Evolutionary conservation across 2,113 vertebrate genomes (phyloP).

Genomic region (Neodon shergylaensis): DNA sequence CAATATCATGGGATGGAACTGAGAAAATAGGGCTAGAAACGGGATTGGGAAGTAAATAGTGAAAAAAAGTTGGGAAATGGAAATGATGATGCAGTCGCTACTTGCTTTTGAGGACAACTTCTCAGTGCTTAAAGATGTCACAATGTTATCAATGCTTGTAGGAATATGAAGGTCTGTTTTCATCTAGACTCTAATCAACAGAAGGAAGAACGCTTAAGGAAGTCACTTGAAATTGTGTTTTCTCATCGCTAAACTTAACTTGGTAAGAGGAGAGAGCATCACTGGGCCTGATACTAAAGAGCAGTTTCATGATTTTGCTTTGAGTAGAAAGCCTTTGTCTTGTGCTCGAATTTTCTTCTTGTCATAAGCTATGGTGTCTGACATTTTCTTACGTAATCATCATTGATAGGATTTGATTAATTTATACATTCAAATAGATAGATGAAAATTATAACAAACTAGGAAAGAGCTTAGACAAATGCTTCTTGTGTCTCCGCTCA

Average conservation of each 20-base stretch:
- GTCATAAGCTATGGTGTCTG: neutral
- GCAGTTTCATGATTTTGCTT: neutral
- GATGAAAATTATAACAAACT: constrained; percentile 13
- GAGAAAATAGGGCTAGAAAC: accelerated
- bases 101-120: neutral
- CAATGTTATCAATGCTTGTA: neutral
- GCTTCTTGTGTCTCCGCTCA: constrained; percentile 21
- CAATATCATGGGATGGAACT: neutral
- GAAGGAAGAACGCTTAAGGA: neutral
- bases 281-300: neutral
- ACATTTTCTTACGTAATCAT: neutral
- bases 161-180: neutral
- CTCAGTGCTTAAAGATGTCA: accelerated
- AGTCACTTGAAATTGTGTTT: neutral
- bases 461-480: constrained; percentile 55
- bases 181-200: accelerated
- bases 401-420: neutral
- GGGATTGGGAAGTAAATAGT: accelerated
- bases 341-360: neutral
- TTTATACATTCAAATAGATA: neutral
- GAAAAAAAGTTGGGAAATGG: neutral
- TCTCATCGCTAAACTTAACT: neutral
- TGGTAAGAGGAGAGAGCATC: neutral
- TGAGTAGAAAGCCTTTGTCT: accelerated
- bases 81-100: neutral